A percentile compares a stretch with the other conserved stretches of the same genome.
These are phyloP conservation scores for Onychomys leucogaster DNA, from an alignment of 2,797 vertebrate species.

Conservation along the genomic window DNA sequence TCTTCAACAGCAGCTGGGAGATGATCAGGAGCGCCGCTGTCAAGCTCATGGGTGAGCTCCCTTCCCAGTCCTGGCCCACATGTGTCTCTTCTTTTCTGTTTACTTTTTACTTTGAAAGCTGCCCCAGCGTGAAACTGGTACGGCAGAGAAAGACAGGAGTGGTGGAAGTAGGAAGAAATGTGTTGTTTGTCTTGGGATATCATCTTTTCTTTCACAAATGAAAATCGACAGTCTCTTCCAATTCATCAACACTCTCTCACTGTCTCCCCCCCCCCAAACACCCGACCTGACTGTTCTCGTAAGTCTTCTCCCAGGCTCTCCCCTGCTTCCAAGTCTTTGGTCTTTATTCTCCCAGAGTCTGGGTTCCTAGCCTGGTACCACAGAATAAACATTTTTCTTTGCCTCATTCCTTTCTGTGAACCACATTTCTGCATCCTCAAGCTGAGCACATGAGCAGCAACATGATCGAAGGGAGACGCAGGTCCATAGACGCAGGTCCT, in stretches of 20 bases:
- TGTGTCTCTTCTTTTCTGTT: neutral
- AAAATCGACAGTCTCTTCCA: neutral
- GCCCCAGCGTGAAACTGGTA: neutral
- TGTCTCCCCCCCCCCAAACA: neutral
- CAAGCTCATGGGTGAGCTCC: slow-evolving; percentile 78
- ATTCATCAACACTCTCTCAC: neutral
- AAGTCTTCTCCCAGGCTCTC: neutral
- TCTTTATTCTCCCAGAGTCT: neutral
- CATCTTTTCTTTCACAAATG: neutral
- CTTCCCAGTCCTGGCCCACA: accelerated
- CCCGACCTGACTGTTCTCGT: neutral
- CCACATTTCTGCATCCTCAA: neutral
- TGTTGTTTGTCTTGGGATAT: neutral
- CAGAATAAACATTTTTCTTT: neutral
- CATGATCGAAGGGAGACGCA: neutral
- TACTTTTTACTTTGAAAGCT: neutral
- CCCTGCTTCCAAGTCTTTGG: neutral
- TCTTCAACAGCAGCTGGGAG: slow-evolving; percentile 80
- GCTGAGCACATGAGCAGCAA: neutral
- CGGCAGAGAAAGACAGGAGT: neutral
- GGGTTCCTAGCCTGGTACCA: neutral
- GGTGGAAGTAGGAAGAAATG: neutral
- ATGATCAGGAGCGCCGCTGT: slow-evolving; percentile 68
- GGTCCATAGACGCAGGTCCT: neutral
- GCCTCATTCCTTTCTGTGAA: neutral